phyloP scores from a whole-genome alignment of 2,113 vertebrate species.

The Aphelocoma coerulescens region DNA sequence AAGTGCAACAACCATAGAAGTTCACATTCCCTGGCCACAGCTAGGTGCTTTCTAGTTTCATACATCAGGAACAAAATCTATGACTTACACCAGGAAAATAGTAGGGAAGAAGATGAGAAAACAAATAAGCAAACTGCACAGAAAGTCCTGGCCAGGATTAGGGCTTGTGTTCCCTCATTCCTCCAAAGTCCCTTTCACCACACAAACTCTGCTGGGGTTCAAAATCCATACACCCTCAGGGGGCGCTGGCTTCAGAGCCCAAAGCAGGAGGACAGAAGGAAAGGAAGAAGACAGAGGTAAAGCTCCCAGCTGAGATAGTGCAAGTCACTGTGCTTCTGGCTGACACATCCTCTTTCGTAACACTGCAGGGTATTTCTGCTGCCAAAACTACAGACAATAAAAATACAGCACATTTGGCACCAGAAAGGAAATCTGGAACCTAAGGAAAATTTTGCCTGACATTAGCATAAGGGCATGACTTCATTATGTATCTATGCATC shows the following conservation, averaged over 20 bases:
- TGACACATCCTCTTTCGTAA: neutral
- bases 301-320: neutral
- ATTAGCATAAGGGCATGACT: neutral
- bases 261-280: neutral
- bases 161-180: neutral
- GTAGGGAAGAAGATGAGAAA: neutral
- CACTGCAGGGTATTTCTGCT: neutral
- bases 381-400: neutral
- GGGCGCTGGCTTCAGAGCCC: neutral
- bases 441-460: neutral
- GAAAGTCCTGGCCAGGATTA: neutral
- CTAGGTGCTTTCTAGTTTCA: neutral
- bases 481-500: neutral
- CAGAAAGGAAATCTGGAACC: neutral
- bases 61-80: neutral
- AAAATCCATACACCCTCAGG: neutral
- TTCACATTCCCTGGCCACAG: neutral
- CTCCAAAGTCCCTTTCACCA: neutral
- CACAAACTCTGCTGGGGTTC: neutral
- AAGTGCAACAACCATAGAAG: neutral
- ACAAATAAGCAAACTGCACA: neutral
- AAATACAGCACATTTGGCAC: neutral
- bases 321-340: neutral
- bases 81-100: neutral
- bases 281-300: neutral